phyloP scores from a whole-genome alignment of 2,113 vertebrate genomes.

The Cololabis saira region DNA sequence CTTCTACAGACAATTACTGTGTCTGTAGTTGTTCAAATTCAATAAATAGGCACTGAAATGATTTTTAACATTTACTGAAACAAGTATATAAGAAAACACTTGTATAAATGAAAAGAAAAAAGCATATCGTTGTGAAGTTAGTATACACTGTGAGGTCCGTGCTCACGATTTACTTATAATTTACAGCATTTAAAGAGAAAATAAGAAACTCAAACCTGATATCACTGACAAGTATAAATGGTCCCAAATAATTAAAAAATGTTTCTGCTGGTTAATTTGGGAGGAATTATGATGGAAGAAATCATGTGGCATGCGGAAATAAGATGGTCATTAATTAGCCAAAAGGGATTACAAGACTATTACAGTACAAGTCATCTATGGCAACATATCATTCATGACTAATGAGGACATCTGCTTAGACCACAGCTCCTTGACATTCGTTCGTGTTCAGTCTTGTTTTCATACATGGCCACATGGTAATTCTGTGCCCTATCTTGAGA shows the following conservation, averaged over 20 bases:
- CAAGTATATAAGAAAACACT: neutral
- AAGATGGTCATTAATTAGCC: conserved; percentile 55
- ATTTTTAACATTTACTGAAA: neutral
- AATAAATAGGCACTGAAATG: neutral
- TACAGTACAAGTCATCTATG: conserved; percentile 42
- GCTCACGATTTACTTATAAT: neutral
- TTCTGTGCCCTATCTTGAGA: conserved; percentile 20
- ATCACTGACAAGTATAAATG: neutral
- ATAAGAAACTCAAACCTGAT: conserved; percentile 1
- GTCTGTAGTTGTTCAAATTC: conserved; percentile 6
- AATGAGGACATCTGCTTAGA: conserved; percentile 65
- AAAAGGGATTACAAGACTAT: conserved; percentile 60
- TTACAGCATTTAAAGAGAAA: neutral
- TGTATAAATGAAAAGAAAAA: neutral
- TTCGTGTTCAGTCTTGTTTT: conserved; percentile 36
- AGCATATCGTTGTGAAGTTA: too few relatives aligned
- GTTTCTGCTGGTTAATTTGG: conserved; percentile 31
- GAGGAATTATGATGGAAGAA: conserved; percentile 29
- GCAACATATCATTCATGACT: conserved; percentile 56
- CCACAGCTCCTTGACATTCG: conserved; percentile 28
- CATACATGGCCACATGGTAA: conserved; percentile 1
- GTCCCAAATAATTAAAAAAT: conserved; percentile 26
- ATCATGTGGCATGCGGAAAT: conserved; percentile 35
- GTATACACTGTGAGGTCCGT: neutral
- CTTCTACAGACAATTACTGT: neutral